Base-by-base conservation (phyloP, 2,797 vertebrate species). In the Poeciliopsis gracilis region DNA sequence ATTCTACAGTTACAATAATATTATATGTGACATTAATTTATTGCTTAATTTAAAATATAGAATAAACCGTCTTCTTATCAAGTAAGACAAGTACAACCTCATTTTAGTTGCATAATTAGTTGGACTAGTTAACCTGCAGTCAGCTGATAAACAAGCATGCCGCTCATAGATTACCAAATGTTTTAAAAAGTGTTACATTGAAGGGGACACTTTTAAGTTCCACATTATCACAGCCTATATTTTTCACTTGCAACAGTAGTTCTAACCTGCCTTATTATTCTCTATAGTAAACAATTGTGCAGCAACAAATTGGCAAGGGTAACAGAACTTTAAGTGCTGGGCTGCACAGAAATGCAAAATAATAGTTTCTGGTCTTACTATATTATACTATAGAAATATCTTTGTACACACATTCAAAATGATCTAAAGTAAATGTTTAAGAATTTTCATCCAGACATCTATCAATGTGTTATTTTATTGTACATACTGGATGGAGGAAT, bases 281-380 rank as follows among this genome's bases (percentile, higher is more conserved):
- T 61, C 57, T 61, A 1, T 28, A 28, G 25, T 28, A 28, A 57
- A 28, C 25, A 13, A 57, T 6, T 61, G 28, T 61, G 57, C 28
- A 61, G 57, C 28, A 61, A 28, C 57, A 33, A 28, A 28, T 30
- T 15, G 28, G 57, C 28, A 28, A 33, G 57, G 55, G 28, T 2
- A 13, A 57, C 11, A 2, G 53, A 28, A 18, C 61, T 66, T 3
- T 36, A 66, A 67, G 38, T 43, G 23, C 76, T 51, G 73, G 66
- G 73, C 75, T 72, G 63, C 43, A 81, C 72, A 79, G 73, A 83
- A 85, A 91, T 86, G 80, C 76, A 86, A 90, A 87, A 70, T 53
- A 81, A 70, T 59, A 81, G 55, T 69, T 79, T 82, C 8, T 49
- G 81, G 73, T 82, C 75, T 73, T 55, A 23, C 30, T 59, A 74